Evolutionary conservation across 2,888 invertebrate genomes (phyloP), one percentile per base, ranked within the genome.

Genomic region (Hydrotaea cyrtoneurina): DNA sequence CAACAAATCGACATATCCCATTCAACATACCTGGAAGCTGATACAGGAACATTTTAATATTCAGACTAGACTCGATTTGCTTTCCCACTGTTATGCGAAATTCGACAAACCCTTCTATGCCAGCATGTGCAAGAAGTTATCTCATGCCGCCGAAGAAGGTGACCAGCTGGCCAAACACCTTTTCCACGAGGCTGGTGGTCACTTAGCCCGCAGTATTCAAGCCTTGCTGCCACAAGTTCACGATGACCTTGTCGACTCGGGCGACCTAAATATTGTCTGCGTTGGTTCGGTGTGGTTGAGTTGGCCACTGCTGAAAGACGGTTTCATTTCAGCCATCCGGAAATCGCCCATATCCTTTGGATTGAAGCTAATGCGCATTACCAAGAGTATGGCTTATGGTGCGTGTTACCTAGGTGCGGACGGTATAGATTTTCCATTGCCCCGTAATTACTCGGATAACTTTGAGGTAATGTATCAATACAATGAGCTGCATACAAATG

Each of bases 251-350:
- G 89, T 92, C 0, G 86, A 88, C 31, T 88, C 89, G 0, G 92
- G 92, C 0, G 90, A 92, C 19, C 86, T 98, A 57, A 94, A 95
- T 71, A 94, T 99, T 0, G 95, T 98, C 0, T 98, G 98, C 90
- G 97, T 98, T 0, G 99, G 99, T 0, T 98, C 98, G 0, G 98
- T 99, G 0, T 99, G 98, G 97, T 94, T 96, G 86, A 98, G 98
- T 90, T 99, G 98, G 98, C 93, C 95, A 4, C 93, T 96, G 31
- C 90, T 99, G 84, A 94, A 95, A 89, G 93, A 94, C 2, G 97
- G 97, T 0, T 95, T 97, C 87, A 89, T 95, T 2, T 89, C 93
- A 5, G 94, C 95, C 88, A 89, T 96, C 21, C 93, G 94, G 4
- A 92, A 87, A 15, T 78, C 85, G 78, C 13, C 80, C 5, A 43